phyloP scores from a whole-genome alignment of 2,113 vertebrate genomes.

The Labrus mixtus region DNA sequence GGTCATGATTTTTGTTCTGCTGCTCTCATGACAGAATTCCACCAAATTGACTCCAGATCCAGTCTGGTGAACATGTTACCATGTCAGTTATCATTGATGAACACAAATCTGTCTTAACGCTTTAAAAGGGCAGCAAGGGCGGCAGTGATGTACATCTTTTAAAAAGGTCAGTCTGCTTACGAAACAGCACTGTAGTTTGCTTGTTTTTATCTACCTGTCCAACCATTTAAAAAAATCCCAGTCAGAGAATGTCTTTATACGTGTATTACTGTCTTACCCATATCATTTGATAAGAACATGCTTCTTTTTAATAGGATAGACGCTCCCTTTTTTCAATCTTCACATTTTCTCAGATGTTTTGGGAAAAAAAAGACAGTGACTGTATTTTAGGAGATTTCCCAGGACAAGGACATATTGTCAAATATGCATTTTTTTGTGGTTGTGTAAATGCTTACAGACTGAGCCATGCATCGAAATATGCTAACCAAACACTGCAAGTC shows the following conservation, averaged over 20 bases:
- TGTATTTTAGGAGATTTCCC: neutral
- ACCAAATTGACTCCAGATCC: neutral
- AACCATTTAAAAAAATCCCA: neutral
- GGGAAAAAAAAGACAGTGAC: neutral
- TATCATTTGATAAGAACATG: neutral
- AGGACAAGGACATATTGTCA: conserved; percentile 8
- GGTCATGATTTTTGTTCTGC: conserved; percentile 16
- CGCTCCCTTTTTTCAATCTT: neutral
- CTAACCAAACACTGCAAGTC: neutral
- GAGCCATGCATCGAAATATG: conserved; percentile 10
- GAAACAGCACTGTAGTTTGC: too few species aligned
- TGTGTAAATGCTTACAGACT: conserved; percentile 8
- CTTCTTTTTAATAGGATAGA: neutral
- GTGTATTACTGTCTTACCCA: neutral
- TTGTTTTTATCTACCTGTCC: neutral
- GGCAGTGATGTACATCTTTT: too few species aligned
- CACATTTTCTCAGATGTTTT: neutral
- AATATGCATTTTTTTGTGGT: conserved; percentile 28
- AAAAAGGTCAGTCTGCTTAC: too few species aligned
- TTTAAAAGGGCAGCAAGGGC: too few species aligned
- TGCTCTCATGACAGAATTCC: conserved; percentile 3
- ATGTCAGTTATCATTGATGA: too few species aligned
- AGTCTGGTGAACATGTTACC: neutral
- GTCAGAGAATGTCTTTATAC: neutral
- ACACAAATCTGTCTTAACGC: neutral